Conservation (phyloP, 2,113 vertebrate species). For the Fukomys damarensis region DNA sequence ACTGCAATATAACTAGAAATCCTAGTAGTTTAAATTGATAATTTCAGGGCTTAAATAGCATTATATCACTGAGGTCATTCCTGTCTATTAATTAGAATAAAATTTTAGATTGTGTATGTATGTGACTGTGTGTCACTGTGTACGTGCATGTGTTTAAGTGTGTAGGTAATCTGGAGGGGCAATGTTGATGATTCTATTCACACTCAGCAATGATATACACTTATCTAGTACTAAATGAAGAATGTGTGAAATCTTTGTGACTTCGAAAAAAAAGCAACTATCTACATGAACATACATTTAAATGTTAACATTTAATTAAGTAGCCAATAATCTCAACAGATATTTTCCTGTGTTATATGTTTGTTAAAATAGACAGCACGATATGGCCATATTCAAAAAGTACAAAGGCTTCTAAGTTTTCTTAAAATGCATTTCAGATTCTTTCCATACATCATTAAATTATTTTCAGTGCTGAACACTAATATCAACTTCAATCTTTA, state of each 20-base stretch:
- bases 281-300: background rate
- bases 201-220: background rate
- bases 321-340: background rate
- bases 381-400: background rate
- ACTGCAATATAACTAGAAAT: background rate
- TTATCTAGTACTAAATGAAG: background rate
- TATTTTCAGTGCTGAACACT: background rate
- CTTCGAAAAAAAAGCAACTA: background rate
- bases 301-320: background rate
- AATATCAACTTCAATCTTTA: background rate
- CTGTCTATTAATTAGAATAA: background rate
- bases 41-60: background rate
- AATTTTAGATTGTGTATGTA: background rate
- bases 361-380: background rate
- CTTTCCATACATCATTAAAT: background rate
- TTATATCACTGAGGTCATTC: background rate
- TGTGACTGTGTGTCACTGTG: background rate
- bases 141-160: background rate
- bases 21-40: background rate
- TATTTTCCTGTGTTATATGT: background rate
- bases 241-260: background rate
- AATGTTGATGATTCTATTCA: background rate
- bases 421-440: background rate
- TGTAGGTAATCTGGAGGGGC: background rate
- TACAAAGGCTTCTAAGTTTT: accelerated